These are phyloP conservation scores for Parelbella ahira DNA, from an alignment of 2,888 invertebrate species.

Conservation along the genomic window DNA sequence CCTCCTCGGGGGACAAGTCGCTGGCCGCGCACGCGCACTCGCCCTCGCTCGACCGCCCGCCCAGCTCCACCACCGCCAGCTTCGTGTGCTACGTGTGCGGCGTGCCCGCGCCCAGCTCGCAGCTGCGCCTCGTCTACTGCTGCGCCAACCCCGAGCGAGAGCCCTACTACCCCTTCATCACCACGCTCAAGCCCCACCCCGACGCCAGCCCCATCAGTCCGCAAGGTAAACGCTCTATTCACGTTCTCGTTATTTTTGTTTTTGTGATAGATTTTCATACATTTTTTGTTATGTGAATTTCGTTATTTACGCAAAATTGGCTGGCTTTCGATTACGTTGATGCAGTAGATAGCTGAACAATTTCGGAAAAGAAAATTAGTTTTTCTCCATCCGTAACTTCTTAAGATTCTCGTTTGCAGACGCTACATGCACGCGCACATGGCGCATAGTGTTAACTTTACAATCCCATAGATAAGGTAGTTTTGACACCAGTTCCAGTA, in stretches of 20 bases:
- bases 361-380: no score
- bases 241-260: neutral
- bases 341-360: no score
- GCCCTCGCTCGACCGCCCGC: constrained; percentile 52
- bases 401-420: no score
- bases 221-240: constrained; percentile 79
- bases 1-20: constrained; percentile 70
- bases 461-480: no score
- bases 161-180: constrained; percentile 94
- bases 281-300: no score
- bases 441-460: no score
- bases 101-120: constrained; percentile 88
- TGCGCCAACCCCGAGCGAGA: constrained; percentile 91
- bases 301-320: no score
- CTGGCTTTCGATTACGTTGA: no score
- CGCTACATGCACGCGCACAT: no score
- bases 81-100: constrained; percentile 96
- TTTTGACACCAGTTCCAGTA: no score
- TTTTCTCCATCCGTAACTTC: no score
- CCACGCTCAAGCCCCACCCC: constrained; percentile 87
- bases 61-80: constrained; percentile 54
- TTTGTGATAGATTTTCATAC: no score
- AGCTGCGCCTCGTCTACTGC: constrained; percentile 90
- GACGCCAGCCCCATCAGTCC: constrained; percentile 95
- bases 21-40: constrained; percentile 52